A percentile compares a stretch with the other conserved stretches of the same genome.
These are phyloP conservation scores for Sisyra terminalis DNA, from an alignment of 2,888 invertebrate genomes.

Conservation along the genomic window DNA sequence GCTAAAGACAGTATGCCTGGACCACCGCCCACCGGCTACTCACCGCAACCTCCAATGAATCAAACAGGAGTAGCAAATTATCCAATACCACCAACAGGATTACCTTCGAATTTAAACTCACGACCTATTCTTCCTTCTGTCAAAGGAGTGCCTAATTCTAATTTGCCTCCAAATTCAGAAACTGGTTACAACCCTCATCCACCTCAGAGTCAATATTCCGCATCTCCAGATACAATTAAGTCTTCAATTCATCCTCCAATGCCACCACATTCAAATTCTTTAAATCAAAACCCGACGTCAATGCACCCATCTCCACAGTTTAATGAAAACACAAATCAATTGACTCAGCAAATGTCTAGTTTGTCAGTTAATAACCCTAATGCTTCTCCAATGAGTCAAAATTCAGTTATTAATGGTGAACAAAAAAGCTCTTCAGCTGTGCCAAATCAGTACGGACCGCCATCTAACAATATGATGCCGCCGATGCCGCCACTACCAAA, in stretches of 20 bases:
- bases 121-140: neutral
- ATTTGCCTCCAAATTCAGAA: neutral
- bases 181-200: neutral
- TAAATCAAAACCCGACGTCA: neutral
- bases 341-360: constrained; percentile 1
- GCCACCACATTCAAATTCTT: neutral
- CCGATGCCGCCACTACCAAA: neutral
- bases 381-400: neutral
- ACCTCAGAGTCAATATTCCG: no score
- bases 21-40: neutral
- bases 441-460: neutral
- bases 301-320: neutral
- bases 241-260: neutral
- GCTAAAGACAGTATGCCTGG: neutral
- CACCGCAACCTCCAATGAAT: neutral
- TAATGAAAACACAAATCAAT: constrained; percentile 1
- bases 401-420: neutral
- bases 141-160: neutral
- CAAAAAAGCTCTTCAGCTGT: neutral
- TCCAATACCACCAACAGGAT: neutral
- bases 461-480: neutral
- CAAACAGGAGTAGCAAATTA: neutral
- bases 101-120: neutral
- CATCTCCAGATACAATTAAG: neutral
- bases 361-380: neutral